Percentiles rank a stretch among this genome's conserved stretches.
These are phyloP conservation scores for Cephalopachus bancanus DNA, from an alignment of 2,797 vertebrate species.

Conservation along the genomic window DNA sequence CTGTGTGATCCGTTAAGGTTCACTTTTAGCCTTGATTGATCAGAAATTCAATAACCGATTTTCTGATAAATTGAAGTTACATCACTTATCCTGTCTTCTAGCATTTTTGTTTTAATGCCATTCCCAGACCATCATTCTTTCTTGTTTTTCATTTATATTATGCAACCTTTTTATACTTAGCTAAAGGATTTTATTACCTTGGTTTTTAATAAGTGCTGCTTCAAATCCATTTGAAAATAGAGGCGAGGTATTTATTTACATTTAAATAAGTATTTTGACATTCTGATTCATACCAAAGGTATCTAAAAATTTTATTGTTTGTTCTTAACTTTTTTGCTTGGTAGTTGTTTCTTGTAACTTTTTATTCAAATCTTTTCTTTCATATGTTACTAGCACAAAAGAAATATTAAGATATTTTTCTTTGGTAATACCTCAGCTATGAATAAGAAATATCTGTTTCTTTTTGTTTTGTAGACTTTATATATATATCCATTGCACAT, in stretches of 20 bases:
- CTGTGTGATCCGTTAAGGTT: not conserved
- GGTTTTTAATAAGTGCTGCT: not conserved
- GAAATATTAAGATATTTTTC: slow-evolving; percentile 47
- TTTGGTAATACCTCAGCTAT: slow-evolving; percentile 23
- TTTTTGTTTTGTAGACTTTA: slow-evolving; percentile 35
- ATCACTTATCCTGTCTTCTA: not conserved
- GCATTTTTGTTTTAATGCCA: slow-evolving; percentile 20
- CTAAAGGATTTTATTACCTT: slow-evolving; percentile 43
- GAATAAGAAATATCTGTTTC: slow-evolving; percentile 1
- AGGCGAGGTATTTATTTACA: slow-evolving; percentile 44
- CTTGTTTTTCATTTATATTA: not conserved
- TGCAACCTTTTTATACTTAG: not conserved
- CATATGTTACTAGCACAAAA: not conserved
- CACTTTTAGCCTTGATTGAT: not conserved
- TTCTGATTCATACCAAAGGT: slow-evolving; percentile 59
- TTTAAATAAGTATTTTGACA: slow-evolving; percentile 57
- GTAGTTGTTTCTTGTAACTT: not conserved
- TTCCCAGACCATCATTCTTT: not conserved
- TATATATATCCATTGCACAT: not conserved
- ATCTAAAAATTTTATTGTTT: slow-evolving; percentile 8
- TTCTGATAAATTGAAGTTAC: not conserved
- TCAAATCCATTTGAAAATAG: slow-evolving; percentile 46
- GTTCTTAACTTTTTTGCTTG: not conserved
- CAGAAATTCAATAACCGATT: not conserved
- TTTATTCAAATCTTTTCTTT: slow-evolving; percentile 1